Percentiles rank a stretch among this genome's conserved stretches.
Conservation (phyloP, 2,888 invertebrate genomes). For the Gastracanthus pulcherrimus region DNA sequence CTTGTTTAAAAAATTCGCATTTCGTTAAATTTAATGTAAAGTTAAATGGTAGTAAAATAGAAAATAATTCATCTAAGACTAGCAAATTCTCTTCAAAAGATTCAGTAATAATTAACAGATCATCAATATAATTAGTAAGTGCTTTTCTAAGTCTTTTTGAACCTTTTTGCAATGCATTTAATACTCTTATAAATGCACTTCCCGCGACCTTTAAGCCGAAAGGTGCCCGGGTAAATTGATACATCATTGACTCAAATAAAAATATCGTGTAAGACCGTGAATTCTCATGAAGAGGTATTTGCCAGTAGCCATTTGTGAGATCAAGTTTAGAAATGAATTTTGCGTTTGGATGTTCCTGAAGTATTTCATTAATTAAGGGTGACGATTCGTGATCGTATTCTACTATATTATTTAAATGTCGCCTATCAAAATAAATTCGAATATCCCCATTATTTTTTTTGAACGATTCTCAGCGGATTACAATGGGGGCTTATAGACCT, state of each 20-base stretch:
- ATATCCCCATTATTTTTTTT: slow-evolving; percentile 63
- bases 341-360: slow-evolving; percentile 44
- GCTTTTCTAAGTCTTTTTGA: neutral
- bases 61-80: no score
- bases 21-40: no score
- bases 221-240: neutral
- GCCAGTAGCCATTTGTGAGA: no score
- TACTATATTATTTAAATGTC: slow-evolving; percentile 64
- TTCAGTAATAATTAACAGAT: no score
- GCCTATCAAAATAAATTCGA: slow-evolving; percentile 64
- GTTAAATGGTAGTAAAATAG: no score
- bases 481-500: slow-evolving; percentile 62
- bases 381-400: slow-evolving; percentile 62
- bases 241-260: neutral
- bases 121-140: no score
- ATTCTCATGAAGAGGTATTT: no score
- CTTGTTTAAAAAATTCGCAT: no score
- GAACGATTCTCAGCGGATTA: slow-evolving; percentile 65
- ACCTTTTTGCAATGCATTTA: neutral
- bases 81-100: no score
- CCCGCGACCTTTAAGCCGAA: neutral
- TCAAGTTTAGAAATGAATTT: slow-evolving; percentile 44
- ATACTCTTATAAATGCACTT: neutral
- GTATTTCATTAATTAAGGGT: slow-evolving; percentile 51
- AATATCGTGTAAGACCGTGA: neutral